Base-by-base conservation (phyloP, 1,140 invertebrate genomes). In the Ostrea edulis region DNA sequence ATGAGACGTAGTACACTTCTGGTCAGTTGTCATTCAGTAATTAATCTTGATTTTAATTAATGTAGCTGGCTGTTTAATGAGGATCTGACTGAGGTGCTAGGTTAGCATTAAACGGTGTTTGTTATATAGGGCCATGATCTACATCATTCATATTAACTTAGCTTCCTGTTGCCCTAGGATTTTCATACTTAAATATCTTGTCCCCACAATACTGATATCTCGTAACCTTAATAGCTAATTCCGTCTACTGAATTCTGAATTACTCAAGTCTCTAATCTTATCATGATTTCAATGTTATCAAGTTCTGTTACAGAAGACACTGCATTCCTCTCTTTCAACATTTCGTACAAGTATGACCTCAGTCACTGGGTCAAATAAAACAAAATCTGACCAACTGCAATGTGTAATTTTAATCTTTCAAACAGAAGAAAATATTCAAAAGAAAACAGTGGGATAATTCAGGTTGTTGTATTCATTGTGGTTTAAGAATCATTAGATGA, bases 111-210 rank as follows among this genome's bases (percentile, higher is more conserved):
- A n/a, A 62, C n/a, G 14, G 17, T 62, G 55, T 62, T 62, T 62
- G 14, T 77, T n/a, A n/a, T n/a, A n/a, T n/a, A n/a, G n/a, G n/a
- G n/a, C n/a, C 25, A 22, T 29, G 22, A 14, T 12, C 68, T 29
- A 35, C 68, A 77, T 77, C 22, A 25, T 77, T 77, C 14, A 77
- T 77, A 77, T 77, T 77, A 77, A 25, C 25, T 77, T 77, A 12
- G 68, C 68, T 77, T 77, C 68, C 68, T 77, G 68, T 77, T 77
- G 68, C 68, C 68, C 29, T 22, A 77, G 68, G 68, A 77, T 77
- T 77, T 35, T 25, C 14, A 35, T 35, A 77, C 68, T 77, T 77
- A 77, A 77, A 77, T 29, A 77, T 25, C 65, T 71, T 71, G 65
- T 71, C 65, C 65, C 22, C 65, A 25, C 25, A 12, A 7, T 77